Base-by-base conservation (phyloP, 1,140 invertebrate species). In the Lamellibrachia luymesi region DNA sequence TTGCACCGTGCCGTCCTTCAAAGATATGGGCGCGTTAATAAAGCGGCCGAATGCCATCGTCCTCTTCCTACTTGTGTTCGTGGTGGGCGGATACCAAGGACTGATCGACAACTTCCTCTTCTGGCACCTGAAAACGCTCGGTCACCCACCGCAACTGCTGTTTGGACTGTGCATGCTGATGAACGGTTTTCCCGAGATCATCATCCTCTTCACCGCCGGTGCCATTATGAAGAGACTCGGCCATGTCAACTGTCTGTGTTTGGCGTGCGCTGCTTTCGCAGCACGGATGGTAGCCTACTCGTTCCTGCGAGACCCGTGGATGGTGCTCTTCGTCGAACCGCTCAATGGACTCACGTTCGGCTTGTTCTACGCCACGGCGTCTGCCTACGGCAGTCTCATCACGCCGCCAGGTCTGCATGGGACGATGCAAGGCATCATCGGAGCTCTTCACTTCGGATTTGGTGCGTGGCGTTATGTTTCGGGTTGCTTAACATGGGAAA, bases 91-190 rank as follows among this genome's bases (percentile, higher is more conserved):
- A 93, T 98, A 98, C 93, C 98, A 98, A 0, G 98, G 97, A 1
- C 95, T 98, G 1, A 96, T 98, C 25, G 99, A 98, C 98, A 97
- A 98, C 93, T 99, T 98, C 95, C 96, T 98, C 4, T 98, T 98
- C 96, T 98, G 98, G 98, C 97, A 98, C 93, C 97, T 98, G 8
- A 97, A 98, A 96, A 98, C 98, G 95, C 96, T 98, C 92, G 98
- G 98, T 25, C 64, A 80, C 17, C 22, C 93, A 98, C 97, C 10
- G 1, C 97, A 98, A 96, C 98, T 98, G 0, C 95, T 99, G 1
- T 97, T 99, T 96, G 98, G 98, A 1, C 94, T 98, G 92, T 97
- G 97, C 5, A 97, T 98, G 95, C 97, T 97, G 4, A 97, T 98
- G 92, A 98, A 98, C 95, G 98, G 98, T 94, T 98, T 99, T 94